Percentiles rank a stretch among this genome's conserved stretches.
phyloP scores from a whole-genome alignment of 2,113 vertebrate genomes.

The Gasterosteus aculeatus region DNA sequence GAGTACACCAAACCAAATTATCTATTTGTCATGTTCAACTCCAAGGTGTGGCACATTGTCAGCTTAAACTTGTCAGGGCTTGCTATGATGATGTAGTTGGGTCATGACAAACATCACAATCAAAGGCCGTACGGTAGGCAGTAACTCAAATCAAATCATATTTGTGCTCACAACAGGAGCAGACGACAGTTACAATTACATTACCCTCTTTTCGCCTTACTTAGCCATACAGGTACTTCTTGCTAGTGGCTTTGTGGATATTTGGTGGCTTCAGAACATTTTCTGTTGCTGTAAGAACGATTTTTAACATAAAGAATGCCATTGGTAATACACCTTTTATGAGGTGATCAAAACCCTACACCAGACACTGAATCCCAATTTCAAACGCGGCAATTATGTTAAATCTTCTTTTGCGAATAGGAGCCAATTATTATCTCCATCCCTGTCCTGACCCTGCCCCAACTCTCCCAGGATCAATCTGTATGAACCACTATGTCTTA shows the following conservation, averaged over 20 bases:
- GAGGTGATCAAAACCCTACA: not conserved
- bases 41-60: not conserved
- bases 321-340: not conserved
- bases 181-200: not conserved
- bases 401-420: not conserved
- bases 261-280: not conserved
- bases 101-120: not conserved
- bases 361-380: not conserved
- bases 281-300: not conserved
- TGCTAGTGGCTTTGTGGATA: not conserved
- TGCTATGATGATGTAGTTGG: not conserved
- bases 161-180: not conserved
- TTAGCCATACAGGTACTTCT: not conserved
- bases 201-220: not conserved
- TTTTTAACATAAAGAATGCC: not conserved
- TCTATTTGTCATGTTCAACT: not conserved
- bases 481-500: not conserved
- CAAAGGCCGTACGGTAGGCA: not conserved
- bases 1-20: not conserved
- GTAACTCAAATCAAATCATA: not conserved
- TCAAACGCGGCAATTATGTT: not conserved
- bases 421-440: not conserved
- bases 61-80: too few species aligned
- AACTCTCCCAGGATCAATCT: not conserved
- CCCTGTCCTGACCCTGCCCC: not conserved